Evolutionary conservation across 53 echinoderm and acorn worm species (phyloP).

Genomic region (Stichopus horrens): DNA sequence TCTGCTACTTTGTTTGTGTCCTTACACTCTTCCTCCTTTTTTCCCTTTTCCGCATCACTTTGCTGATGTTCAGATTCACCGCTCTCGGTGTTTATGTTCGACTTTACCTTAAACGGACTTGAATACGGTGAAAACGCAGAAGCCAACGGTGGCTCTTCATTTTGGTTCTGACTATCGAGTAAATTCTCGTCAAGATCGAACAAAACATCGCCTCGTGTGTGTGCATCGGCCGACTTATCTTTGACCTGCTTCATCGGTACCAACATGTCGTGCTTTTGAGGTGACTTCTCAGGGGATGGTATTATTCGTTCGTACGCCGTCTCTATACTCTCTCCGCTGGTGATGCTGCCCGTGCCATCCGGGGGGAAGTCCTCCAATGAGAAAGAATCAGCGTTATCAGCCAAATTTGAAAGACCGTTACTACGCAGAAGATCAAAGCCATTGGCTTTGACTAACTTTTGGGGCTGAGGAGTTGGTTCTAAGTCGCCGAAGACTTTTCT

Average conservation of each 20-base stretch:
- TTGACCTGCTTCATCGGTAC: neutral
- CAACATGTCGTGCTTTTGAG: conserved; percentile 24
- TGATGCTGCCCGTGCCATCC: conserved; percentile 68
- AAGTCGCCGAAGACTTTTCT: conserved; percentile 61
- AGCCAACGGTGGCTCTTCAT: neutral
- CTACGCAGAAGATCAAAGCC: conserved; percentile 36
- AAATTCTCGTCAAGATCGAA: conserved; percentile 26
- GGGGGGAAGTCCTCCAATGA: conserved; percentile 41
- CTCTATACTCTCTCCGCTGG: conserved; percentile 82
- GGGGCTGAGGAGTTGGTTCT: conserved; percentile 30
- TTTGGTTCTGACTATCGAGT: conserved; percentile 12
- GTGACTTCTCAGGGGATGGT: conserved; percentile 50
- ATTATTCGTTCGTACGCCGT: conserved; percentile 75
- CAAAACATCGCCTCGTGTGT: conserved; percentile 23
- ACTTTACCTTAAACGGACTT: neutral
- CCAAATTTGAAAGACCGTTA: conserved; percentile 31
- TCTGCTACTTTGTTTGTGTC: neutral
- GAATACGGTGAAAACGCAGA: conserved; percentile 20
- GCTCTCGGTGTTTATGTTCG: neutral
- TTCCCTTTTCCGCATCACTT: neutral
- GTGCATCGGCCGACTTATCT: neutral
- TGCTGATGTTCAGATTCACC: neutral
- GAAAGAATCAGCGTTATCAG: conserved; percentile 56
- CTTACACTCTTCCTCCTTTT: neutral
- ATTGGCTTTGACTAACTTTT: conserved; percentile 45